Evolutionary conservation across 2,888 invertebrate species (phyloP), one percentile per base, ranked within the genome.

Genomic region (Ceramica pisi): DNA sequence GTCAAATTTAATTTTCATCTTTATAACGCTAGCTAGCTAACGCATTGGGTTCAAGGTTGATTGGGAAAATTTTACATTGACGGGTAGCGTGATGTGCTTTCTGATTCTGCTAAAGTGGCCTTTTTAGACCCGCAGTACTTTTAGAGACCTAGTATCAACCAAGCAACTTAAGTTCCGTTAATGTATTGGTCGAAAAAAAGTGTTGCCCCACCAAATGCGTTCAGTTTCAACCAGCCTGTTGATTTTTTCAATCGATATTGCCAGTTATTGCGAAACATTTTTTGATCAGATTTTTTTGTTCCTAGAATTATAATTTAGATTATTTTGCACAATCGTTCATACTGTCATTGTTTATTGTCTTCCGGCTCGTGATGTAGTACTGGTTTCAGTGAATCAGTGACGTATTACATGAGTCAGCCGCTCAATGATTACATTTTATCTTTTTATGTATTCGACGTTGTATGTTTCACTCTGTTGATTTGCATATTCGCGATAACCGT

Each of bases 351-450:
- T 67, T 64, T 61, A 38, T 68, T 60, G 48, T 62, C 31, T 71
- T 77, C 67, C 78, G 62, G 71, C 35, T 56, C 26, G 56, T 65
- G 51, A 56, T 62, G 55, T 61, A 64, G 67, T 21, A 21, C 48
- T 14, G 61, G 23, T 78, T 77, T 67, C 56, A 48, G 48, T 50
- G 50, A 59, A 65, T 61, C 51, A 35, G 57, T 80, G 78, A 82
- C 82, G 82, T 78, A 62, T 26, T 19, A n/a, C 16, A 26, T 80
- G 79, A 78, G 26, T 80, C 72, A 82, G 14, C 26, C 53, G 21
- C 44, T 51, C 55, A 56, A 68, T 72, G 67, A 79, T 71, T 63
- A 78, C 62, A 78, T 78, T 82, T 79, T 79, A 78, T 79, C 65
- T 68, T 63, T 76, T 63, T 59, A 68, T 67, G 78, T 72, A 68